A percentile compares a stretch with the other conserved stretches of the same genome.
These are phyloP conservation scores for Plumapathes pennacea DNA, from an alignment of 92 coral and sea anemone genomes.

Conservation along the genomic window DNA sequence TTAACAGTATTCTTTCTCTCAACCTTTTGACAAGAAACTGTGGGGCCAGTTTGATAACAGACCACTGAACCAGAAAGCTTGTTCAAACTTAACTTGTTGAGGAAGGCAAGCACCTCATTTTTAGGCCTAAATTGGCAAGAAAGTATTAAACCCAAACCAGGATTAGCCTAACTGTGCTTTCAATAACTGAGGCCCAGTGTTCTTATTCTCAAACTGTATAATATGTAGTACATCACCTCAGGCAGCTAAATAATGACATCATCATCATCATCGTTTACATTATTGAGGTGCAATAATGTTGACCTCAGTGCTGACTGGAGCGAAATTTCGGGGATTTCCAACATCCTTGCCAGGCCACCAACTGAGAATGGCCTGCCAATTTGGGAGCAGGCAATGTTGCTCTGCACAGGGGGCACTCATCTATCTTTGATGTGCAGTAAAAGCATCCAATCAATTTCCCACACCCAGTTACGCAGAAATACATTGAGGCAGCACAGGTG, in stretches of 20 bases:
- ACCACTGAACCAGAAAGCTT: too few species aligned
- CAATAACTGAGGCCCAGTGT: too few species aligned
- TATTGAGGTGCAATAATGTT: background rate
- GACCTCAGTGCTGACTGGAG: slow-evolving; percentile 1
- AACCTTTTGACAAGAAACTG: too few species aligned
- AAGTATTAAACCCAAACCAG: too few species aligned
- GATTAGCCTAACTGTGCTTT: too few species aligned
- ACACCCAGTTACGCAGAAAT: slow-evolving; percentile 35
- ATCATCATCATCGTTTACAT: slow-evolving; percentile 1
- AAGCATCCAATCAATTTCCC: slow-evolving; percentile 37
- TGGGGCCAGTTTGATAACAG: too few species aligned
- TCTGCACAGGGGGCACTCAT: slow-evolving; percentile 18
- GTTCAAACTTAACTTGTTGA: too few species aligned
- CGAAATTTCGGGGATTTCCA: slow-evolving; percentile 3
- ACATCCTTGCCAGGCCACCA: slow-evolving; percentile 5
- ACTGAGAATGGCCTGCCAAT: slow-evolving; percentile 9
- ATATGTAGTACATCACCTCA: too few species aligned
- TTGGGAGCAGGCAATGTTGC: slow-evolving; percentile 5
- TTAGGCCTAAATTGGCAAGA: too few species aligned
- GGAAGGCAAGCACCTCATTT: too few species aligned
- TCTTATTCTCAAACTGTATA: too few species aligned
- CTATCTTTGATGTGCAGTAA: slow-evolving; percentile 14
- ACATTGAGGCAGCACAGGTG: slow-evolving; percentile 18
- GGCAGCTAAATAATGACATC: background rate
- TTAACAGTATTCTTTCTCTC: too few species aligned